A percentile compares a stretch with the other conserved stretches of the same genome.
Conservation (phyloP, 2,888 invertebrate genomes). For the Yponomeuta evonymella region DNA sequence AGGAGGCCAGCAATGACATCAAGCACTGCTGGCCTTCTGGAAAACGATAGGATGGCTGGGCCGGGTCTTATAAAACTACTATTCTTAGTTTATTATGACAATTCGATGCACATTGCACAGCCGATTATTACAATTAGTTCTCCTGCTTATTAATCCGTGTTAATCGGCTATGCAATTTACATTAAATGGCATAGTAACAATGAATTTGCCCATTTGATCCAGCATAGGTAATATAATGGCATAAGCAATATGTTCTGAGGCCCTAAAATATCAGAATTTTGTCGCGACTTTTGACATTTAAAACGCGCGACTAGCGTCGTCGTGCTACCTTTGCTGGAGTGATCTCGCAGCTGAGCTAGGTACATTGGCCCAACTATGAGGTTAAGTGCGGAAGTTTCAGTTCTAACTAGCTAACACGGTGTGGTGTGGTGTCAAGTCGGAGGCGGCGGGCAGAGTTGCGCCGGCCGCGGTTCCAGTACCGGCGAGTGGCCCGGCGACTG, state of each 20-base stretch:
- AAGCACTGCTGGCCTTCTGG: too few relatives aligned
- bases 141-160: neutral
- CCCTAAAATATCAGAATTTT: too few relatives aligned
- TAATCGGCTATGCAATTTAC: neutral
- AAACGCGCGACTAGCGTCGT: too few relatives aligned
- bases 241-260: too few relatives aligned
- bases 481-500: conserved; percentile 68
- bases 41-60: too few relatives aligned
- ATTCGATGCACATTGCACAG: neutral
- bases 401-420: neutral
- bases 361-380: neutral
- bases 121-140: neutral
- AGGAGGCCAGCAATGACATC: too few relatives aligned
- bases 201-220: too few relatives aligned
- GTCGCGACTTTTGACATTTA: neutral
- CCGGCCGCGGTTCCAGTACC: conserved; percentile 21
- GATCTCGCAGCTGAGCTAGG: too few relatives aligned
- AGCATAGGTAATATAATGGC: too few relatives aligned
- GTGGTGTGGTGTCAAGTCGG: neutral
- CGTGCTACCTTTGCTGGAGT: too few relatives aligned
- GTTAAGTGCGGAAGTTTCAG: neutral
- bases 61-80: too few relatives aligned
- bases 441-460: neutral
- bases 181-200: too few relatives aligned
- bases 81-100: neutral